Evolutionary conservation across 1,140 invertebrate genomes (phyloP), one percentile per base, ranked within the genome.

Genomic region (Drosophila insularis): DNA sequence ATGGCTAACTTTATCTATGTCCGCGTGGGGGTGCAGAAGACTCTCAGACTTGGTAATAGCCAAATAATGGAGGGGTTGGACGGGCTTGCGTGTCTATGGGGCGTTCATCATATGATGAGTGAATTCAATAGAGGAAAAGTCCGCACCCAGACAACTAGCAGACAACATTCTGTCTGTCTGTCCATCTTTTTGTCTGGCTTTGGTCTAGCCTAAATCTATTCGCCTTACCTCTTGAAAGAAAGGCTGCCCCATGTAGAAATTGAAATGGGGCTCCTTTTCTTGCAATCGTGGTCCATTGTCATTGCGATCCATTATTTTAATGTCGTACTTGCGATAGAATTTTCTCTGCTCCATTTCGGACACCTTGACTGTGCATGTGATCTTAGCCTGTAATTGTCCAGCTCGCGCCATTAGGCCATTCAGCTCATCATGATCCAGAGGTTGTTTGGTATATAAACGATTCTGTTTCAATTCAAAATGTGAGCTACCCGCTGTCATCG

Each of bases 221-320:
- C 0, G 7, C 31, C 8, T 91, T 55, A 91, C 90, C 90, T 63
- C 71, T 31, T 89, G 82, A 56, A 91, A 91, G 63, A 89, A 90
- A 11, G 90, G 90, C 72, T 91, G 76, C 14, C 89, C 80, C 78
- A 91, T 66, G 32, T 76, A 21, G 64, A 91, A 91, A 59, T 91
- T 59, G 32, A 89, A 90, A 13, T 65, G 65, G 0, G 75, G 68
- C 14, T 76, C 74, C 6, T 72, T 75, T 56, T 91, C 77, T 70
- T 91, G 90, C 55, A 91, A 63, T n/a, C 65, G 63, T 6, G 89
- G 90, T 13, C 90, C 90, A 60, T 91, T 91, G 50, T 91, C 90
- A 53, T 91, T 91, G 46, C 90, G 85, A 89, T 91, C 90, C 53
- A 91, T 60, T 8, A 91, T 31, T 1, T 67, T 87, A 27, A 91